A percentile compares a stretch with the other conserved stretches of the same genome.
Conservation (phyloP, 2,797 vertebrate species). For the Nannoperca obscura region DNA sequence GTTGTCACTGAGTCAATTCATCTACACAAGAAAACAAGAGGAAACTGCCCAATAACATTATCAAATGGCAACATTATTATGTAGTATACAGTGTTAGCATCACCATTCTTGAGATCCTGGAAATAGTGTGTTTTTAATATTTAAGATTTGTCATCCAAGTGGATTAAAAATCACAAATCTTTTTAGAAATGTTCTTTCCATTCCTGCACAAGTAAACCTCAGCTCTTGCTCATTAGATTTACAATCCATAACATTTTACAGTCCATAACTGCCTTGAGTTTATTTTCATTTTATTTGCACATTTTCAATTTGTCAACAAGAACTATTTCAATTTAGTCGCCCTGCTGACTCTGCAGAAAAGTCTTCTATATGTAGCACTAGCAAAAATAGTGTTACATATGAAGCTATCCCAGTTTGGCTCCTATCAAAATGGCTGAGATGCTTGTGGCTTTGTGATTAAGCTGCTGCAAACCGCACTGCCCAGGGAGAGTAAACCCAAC, state of each 20-base stretch:
- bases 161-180: slow-evolving; percentile 6
- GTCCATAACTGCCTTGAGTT: slow-evolving; percentile 28
- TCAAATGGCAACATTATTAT: slow-evolving; percentile 18
- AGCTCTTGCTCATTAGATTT: slow-evolving; percentile 53
- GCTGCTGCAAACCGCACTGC: slow-evolving; percentile 83
- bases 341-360: slow-evolving; percentile 78
- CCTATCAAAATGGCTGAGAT: slow-evolving; percentile 86
- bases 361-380: slow-evolving; percentile 65
- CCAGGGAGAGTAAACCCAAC: slow-evolving; percentile 81
- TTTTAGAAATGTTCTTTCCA: slow-evolving; percentile 21
- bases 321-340: slow-evolving; percentile 55
- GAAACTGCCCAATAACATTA: slow-evolving; percentile 19
- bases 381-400: slow-evolving; percentile 71
- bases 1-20: slow-evolving; percentile 32
- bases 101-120: neutral
- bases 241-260: slow-evolving; percentile 56
- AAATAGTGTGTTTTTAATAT: slow-evolving; percentile 2
- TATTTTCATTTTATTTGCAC: slow-evolving; percentile 68
- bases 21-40: slow-evolving; percentile 37
- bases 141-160: slow-evolving; percentile 11
- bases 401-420: slow-evolving; percentile 81
- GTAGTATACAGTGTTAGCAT: neutral
- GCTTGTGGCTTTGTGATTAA: slow-evolving; percentile 84
- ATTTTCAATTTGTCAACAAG: slow-evolving; percentile 77
- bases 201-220: slow-evolving; percentile 35